Percentiles rank a stretch among this genome's conserved stretches.
Conservation (phyloP, 2,797 vertebrate genomes). For the Micromesistius poutassou region DNA sequence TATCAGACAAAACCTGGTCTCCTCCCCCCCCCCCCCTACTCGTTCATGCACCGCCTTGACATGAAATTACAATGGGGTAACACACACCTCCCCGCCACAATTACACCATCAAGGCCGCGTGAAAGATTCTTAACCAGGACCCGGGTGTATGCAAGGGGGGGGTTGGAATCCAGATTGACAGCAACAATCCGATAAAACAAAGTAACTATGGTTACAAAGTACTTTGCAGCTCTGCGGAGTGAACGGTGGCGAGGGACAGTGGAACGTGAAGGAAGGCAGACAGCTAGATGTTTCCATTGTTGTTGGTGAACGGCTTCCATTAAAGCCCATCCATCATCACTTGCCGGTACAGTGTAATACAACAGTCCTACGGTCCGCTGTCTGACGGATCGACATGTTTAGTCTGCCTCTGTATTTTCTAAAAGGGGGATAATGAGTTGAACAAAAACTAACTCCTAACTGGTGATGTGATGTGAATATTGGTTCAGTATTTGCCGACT, state of each 20-base stretch:
- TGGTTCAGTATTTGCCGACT: too few relatives aligned
- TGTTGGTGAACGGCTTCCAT: not conserved
- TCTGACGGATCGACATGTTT: not conserved
- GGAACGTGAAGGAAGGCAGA: not conserved
- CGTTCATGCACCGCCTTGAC: slow-evolving; percentile 22
- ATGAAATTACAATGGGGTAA: slow-evolving; percentile 32
- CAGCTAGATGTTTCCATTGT: not conserved
- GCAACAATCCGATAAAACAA: slow-evolving; percentile 33
- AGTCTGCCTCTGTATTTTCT: not conserved
- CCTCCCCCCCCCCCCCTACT: too few relatives aligned
- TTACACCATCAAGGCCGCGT: slow-evolving; percentile 33
- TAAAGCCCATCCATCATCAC: not conserved
- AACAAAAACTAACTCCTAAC: not conserved
- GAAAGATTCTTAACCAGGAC: slow-evolving; percentile 30
- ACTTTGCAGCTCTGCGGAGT: slow-evolving; percentile 29
- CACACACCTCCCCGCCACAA: slow-evolving; percentile 33
- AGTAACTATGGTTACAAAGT: slow-evolving; percentile 70
- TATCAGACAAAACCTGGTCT: slow-evolving; percentile 9
- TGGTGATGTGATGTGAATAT: not conserved
- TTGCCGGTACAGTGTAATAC: not conserved
- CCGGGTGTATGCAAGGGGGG: not conserved
- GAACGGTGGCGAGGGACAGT: slow-evolving; percentile 12
- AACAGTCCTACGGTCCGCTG: not conserved
- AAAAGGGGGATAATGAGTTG: not conserved
- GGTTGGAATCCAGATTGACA: slow-evolving; percentile 44